Conservation (phyloP, 2,113 vertebrate genomes). For the Sturnus vulgaris region DNA sequence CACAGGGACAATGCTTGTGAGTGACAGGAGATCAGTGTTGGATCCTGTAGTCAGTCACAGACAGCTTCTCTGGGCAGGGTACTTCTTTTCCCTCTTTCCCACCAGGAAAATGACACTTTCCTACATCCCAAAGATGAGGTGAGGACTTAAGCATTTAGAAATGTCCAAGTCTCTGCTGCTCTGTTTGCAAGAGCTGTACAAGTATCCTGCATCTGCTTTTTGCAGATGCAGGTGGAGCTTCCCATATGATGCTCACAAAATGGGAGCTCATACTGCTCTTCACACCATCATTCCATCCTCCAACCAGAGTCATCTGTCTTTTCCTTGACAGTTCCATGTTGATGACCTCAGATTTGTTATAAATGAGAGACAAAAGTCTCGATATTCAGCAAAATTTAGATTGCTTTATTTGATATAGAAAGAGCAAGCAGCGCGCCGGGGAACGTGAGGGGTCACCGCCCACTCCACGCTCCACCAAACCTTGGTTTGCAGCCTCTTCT, state of each 20-base stretch:
- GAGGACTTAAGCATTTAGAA: not conserved
- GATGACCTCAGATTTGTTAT: not conserved
- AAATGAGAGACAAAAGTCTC: too few relatives aligned
- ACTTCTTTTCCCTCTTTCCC: not conserved
- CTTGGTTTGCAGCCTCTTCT: too few relatives aligned
- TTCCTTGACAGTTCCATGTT: not conserved
- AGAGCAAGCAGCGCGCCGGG: too few relatives aligned
- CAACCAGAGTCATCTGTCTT: not conserved
- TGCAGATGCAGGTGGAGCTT: not conserved
- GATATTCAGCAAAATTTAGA: too few relatives aligned
- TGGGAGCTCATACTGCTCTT: not conserved
- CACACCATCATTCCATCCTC: not conserved
- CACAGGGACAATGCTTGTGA: not conserved
- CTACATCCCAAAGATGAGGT: not conserved
- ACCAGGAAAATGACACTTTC: not conserved
- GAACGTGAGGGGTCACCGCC: too few relatives aligned
- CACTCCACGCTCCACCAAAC: too few relatives aligned
- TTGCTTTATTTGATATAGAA: too few relatives aligned
- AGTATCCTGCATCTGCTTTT: not conserved
- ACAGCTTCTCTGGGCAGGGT: not conserved
- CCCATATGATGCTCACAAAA: too few relatives aligned
- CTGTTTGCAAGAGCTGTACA: not conserved
- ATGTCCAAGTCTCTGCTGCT: not conserved
- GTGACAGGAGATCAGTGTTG: rapidly evolving
- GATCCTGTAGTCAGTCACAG: not conserved